A percentile compares a stretch with the other conserved stretches of the same genome.
Conservation (phyloP, 2,888 invertebrate species). For the Cephus pygmeus region DNA sequence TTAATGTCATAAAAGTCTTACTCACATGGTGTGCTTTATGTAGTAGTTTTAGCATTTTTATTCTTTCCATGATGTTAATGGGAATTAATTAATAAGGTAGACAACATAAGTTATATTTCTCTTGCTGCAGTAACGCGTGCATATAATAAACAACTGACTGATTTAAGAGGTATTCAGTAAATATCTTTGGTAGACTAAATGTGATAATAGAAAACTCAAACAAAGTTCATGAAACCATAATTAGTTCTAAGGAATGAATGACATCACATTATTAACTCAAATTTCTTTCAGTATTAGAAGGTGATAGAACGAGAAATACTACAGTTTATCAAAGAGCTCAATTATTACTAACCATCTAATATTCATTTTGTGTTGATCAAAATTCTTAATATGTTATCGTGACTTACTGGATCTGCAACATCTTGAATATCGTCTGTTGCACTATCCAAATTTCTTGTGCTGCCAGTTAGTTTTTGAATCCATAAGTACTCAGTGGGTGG, state of each 20-base stretch:
- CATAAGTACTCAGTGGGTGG: slow-evolving; percentile 55
- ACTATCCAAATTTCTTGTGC: slow-evolving; percentile 46
- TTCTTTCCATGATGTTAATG: background rate
- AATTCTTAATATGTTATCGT: background rate
- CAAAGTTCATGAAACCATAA: background rate
- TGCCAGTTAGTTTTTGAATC: slow-evolving; percentile 59
- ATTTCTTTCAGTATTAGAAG: background rate
- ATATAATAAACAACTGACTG: background rate
- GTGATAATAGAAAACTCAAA: background rate
- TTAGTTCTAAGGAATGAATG: background rate
- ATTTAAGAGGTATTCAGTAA: background rate
- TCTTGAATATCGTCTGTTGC: slow-evolving; percentile 46
- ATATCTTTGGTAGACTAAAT: background rate
- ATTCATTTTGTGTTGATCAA: no score
- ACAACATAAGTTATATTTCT: background rate
- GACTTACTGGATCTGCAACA: slow-evolving; percentile 48
- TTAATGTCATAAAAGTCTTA: no score
- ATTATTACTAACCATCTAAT: background rate
- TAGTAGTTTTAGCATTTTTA: background rate
- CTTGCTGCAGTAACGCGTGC: background rate
- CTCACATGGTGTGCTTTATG: no score
- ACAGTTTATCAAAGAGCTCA: background rate
- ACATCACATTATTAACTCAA: background rate
- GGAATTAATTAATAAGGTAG: background rate
- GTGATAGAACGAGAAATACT: no score